Evolutionary conservation across 2,113 vertebrate genomes (phyloP), one percentile per base, ranked within the genome.

Genomic region (Rhinolophus sinicus): DNA sequence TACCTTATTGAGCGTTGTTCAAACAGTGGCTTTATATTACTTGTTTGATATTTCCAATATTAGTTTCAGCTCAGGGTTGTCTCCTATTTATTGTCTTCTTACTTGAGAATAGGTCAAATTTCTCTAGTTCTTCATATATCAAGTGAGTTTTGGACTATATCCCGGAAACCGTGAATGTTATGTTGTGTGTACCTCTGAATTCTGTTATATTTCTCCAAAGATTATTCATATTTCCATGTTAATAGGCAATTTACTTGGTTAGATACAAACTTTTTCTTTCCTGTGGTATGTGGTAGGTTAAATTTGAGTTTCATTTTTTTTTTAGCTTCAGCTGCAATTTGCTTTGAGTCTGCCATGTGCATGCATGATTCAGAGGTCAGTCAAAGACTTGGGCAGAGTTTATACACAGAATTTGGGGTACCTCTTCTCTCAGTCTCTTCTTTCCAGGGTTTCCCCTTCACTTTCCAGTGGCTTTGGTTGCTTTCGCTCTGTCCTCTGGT

Each of bases 201-300:
- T 75, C 47, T 76, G 19, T 82, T 95, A 38, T 28, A 85, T 67
- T 96, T 47, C 33, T 93, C 40, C 18, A 84, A 85, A 85, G 56
- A 77, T 21, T 77, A 19, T 35, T 77, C 18, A 60, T 77, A 33
- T 69, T 75, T 93, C 40, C 62, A 40, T 84, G 47, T 90, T 80
- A 93, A 30, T n/a, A 89, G 30, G 33, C 14, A 77, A 47, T 85
- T 90, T 93, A 80, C 10, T 70, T 72, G 13, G 24, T 73, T 73
- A 85, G 72, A 64, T 90, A 28, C 8, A 75, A 50, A 67, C 65
- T 87, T 76, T 60, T 9, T 80, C 47, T 73, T 72, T 60, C 26
- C 18, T 86, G n/a, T 85, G 38, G 11, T 56, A 87, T 77, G 47
- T 81, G 50, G 52, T 26, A 40, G 8, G 28, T 60, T 33, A 72